These are phyloP conservation scores for Sebastes diploproa DNA, from an alignment of 2,797 vertebrate species.

Conservation along the genomic window DNA sequence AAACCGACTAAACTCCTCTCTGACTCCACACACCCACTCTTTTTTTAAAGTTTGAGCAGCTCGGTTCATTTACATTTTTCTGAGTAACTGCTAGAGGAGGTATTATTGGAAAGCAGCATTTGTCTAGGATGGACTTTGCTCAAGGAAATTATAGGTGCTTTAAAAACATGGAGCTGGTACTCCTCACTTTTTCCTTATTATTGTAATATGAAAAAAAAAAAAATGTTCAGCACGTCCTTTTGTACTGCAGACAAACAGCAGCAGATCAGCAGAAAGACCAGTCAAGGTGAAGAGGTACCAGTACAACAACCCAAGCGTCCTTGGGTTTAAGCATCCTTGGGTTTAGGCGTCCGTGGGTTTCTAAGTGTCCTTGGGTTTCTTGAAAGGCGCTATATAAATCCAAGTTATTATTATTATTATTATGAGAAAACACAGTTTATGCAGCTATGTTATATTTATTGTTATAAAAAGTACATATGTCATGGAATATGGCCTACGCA, in stretches of 20 bases:
- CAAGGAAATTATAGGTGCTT: background rate
- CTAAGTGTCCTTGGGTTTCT: too few relatives aligned
- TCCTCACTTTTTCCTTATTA: background rate
- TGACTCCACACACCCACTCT: constrained; percentile 6
- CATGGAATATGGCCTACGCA: background rate
- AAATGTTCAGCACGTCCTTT: background rate
- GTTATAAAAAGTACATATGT: background rate
- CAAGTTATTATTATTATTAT: too few relatives aligned
- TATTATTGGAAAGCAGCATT: background rate
- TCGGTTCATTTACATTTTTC: background rate
- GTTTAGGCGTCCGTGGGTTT: too few relatives aligned
- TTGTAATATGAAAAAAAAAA: background rate
- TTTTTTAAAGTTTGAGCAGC: background rate
- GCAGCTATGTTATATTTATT: background rate
- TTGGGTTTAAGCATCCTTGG: too few relatives aligned
- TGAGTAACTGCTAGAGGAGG: background rate
- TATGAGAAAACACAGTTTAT: background rate
- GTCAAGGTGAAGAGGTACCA: background rate
- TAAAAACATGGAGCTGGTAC: background rate
- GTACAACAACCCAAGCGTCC: background rate
- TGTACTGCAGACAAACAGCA: background rate
- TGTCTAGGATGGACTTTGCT: background rate
- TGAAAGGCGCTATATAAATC: too few relatives aligned
- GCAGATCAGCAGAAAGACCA: background rate
- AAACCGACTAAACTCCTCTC: background rate